Percentiles rank a stretch among this genome's conserved stretches.
Evolutionary conservation across 2,888 invertebrate genomes (phyloP).

Genomic region (Temnothorax unifasciatus): DNA sequence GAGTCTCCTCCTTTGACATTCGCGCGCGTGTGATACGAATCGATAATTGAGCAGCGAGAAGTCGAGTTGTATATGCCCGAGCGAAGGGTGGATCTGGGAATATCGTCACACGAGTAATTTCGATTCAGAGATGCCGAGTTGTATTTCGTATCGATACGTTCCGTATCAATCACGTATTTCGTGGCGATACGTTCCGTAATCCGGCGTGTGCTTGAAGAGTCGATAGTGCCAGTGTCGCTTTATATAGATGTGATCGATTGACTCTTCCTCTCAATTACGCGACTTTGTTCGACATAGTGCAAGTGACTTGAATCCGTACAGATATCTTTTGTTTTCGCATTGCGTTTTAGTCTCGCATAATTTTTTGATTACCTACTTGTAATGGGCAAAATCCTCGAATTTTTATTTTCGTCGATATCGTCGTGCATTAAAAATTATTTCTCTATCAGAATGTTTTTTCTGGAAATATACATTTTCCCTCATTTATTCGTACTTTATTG

Average conservation of each 20-base stretch:
- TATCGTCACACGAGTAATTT: constrained; percentile 19
- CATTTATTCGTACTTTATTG: neutral
- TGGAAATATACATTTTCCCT: neutral
- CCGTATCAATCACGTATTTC: neutral
- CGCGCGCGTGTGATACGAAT: constrained; percentile 26
- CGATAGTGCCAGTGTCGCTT: constrained; percentile 42
- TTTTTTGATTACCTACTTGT: neutral
- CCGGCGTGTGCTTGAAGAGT: neutral
- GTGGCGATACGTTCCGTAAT: constrained; percentile 1
- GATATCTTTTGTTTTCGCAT: neutral
- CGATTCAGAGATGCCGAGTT: neutral
- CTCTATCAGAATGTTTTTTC: neutral
- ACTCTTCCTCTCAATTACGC: neutral
- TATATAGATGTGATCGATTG: constrained; percentile 9
- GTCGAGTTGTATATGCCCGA: neutral
- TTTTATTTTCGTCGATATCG: neutral
- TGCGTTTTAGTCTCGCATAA: neutral
- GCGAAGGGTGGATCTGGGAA: constrained; percentile 20
- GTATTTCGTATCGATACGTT: neutral
- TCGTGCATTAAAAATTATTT: neutral
- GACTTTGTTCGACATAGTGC: constrained; percentile 8
- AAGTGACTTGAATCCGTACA: constrained; percentile 14
- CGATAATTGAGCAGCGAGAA: constrained; percentile 8
- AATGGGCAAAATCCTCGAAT: neutral
- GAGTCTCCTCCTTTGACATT: neutral